Conservation (phyloP, 2,113 vertebrate genomes). For the Prochilodus magdalenae region DNA sequence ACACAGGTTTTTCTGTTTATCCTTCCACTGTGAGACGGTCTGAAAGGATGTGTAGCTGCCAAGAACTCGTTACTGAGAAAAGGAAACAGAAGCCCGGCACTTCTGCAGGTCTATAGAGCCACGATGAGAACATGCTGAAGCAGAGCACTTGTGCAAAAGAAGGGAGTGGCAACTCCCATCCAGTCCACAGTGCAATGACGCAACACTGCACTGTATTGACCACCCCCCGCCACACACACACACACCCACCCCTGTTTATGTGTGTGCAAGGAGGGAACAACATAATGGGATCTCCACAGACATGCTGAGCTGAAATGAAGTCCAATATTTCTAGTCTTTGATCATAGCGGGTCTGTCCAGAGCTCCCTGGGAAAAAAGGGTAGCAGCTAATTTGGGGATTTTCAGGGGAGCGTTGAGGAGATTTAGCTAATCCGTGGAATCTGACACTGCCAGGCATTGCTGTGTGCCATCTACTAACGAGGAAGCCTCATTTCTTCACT, state of each 20-base stretch:
- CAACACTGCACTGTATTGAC: neutral
- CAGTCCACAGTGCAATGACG: conserved; percentile 19
- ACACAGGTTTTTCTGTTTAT: too few species aligned
- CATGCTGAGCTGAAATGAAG: conserved; percentile 52
- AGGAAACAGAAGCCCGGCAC: too few species aligned
- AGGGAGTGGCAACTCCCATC: conserved; percentile 2
- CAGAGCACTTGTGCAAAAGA: conserved; percentile 19
- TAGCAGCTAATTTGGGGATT: conserved; percentile 13
- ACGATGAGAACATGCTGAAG: too few species aligned
- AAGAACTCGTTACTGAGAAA: too few species aligned
- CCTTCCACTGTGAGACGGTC: too few species aligned
- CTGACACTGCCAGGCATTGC: neutral
- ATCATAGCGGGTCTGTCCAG: conserved; percentile 37
- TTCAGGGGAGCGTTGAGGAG: conserved; percentile 23
- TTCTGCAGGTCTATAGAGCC: neutral
- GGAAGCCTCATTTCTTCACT: neutral
- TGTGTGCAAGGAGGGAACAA: neutral
- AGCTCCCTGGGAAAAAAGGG: conserved; percentile 3
- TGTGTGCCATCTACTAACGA: neutral
- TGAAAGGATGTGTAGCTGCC: too few species aligned
- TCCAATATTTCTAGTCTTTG: conserved; percentile 46
- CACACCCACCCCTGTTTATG: conserved; percentile 11
- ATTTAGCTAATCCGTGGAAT: conserved; percentile 29
- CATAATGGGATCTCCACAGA: conserved; percentile 48
- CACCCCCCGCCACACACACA: too few species aligned